These are phyloP conservation scores for Callocephalon fimbriatum DNA, from an alignment of 2,113 vertebrate genomes.

Conservation along the genomic window DNA sequence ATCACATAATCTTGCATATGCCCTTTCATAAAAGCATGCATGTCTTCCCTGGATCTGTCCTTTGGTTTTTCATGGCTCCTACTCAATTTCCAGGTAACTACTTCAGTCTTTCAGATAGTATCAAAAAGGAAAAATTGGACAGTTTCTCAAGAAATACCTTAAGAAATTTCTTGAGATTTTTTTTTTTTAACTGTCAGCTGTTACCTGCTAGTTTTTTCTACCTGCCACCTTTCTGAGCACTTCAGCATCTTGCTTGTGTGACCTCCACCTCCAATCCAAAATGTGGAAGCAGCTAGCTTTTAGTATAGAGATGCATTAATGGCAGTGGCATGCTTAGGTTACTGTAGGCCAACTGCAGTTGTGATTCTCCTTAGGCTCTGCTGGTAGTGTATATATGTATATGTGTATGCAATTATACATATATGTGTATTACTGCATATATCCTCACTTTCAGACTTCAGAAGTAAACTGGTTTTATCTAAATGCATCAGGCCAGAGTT, in stretches of 20 bases:
- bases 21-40: background rate
- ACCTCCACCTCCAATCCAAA: background rate
- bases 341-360: background rate
- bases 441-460: background rate
- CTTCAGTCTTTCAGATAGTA: background rate
- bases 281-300: background rate
- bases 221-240: background rate
- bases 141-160: background rate
- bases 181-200: background rate
- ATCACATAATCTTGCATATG: background rate
- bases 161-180: background rate
- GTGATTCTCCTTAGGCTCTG: background rate
- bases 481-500: background rate
- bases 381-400: too few relatives aligned
- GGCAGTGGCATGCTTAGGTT: background rate
- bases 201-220: background rate
- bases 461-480: background rate
- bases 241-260: background rate
- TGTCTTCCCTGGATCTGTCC: background rate
- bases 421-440: too few relatives aligned
- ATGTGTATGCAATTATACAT: background rate
- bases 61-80: background rate
- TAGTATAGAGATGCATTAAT: background rate
- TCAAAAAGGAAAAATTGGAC: background rate
- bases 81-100: background rate